A percentile compares a stretch with the other conserved stretches of the same genome.
Conservation (phyloP, 2,113 vertebrate genomes). For the Megaleporinus macrocephalus region DNA sequence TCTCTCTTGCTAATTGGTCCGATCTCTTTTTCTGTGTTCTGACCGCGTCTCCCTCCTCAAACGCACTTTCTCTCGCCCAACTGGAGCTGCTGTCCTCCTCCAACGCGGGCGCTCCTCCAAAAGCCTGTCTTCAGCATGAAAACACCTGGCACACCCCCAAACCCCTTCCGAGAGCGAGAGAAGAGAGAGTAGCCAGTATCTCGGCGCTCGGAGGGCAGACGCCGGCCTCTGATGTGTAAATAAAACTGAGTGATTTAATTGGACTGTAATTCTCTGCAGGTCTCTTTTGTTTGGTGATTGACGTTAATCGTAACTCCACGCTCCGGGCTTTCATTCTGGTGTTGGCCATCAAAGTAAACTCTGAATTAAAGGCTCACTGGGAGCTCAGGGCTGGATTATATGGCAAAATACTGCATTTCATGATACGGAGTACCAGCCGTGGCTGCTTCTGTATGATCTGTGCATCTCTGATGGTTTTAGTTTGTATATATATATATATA, state of each 20-base stretch:
- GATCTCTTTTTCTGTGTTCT: background rate
- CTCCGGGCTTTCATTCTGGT: background rate
- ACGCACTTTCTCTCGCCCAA: background rate
- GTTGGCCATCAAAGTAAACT: background rate
- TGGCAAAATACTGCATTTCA: too few relatives aligned
- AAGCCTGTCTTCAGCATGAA: slow-evolving; percentile 1
- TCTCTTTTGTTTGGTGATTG: background rate
- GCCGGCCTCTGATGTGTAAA: slow-evolving; percentile 2
- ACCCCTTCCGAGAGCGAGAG: background rate
- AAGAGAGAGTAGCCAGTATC: background rate
- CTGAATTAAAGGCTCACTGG: too few relatives aligned
- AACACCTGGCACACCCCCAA: slow-evolving; percentile 17
- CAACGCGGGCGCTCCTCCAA: background rate
- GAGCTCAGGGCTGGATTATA: background rate
- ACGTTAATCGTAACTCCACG: background rate
- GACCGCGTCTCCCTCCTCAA: background rate
- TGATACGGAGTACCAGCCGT: too few relatives aligned
- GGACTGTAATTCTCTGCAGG: background rate
- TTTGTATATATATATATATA: too few relatives aligned
- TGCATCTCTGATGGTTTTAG: too few relatives aligned
- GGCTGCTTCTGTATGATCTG: too few relatives aligned
- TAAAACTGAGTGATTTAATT: background rate
- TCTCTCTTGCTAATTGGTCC: background rate
- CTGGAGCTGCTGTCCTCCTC: background rate
- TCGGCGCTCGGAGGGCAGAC: background rate